These are phyloP conservation scores for Heliconius erato DNA, from an alignment of 2,888 invertebrate genomes.

Conservation along the genomic window DNA sequence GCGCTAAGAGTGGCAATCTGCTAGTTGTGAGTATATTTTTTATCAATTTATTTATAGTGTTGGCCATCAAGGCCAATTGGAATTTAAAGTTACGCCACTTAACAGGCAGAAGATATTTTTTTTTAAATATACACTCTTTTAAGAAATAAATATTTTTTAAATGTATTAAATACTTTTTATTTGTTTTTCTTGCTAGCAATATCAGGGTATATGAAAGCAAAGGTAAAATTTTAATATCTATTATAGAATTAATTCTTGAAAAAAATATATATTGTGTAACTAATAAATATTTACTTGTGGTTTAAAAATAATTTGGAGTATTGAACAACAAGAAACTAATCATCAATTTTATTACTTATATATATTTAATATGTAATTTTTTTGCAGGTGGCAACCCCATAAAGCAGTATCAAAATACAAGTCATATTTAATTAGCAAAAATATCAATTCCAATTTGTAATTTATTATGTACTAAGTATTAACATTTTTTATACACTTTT, in stretches of 20 bases:
- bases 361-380: slow-evolving; percentile 6
- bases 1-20: slow-evolving; percentile 94
- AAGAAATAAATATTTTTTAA: neutral
- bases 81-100: too few relatives aligned
- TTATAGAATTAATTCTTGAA: neutral
- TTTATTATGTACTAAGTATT: slow-evolving; percentile 15
- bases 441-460: slow-evolving; percentile 14
- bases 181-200: slow-evolving; percentile 24
- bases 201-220: slow-evolving; percentile 16
- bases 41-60: too few relatives aligned
- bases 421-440: slow-evolving; percentile 1
- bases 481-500: slow-evolving; percentile 1
- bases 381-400: slow-evolving; percentile 51
- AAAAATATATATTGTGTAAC: neutral
- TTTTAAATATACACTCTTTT: neutral
- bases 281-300: neutral
- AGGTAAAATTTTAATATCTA: slow-evolving; percentile 18
- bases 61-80: too few relatives aligned
- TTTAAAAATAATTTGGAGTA: neutral
- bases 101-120: neutral
- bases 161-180: neutral
- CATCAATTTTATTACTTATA: too few relatives aligned
- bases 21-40: slow-evolving; percentile 88
- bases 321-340: too few relatives aligned
- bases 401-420: slow-evolving; percentile 5